Evolutionary conservation across 2,113 vertebrate species (phyloP).

Genomic region (Eretmochelys imbricata): DNA sequence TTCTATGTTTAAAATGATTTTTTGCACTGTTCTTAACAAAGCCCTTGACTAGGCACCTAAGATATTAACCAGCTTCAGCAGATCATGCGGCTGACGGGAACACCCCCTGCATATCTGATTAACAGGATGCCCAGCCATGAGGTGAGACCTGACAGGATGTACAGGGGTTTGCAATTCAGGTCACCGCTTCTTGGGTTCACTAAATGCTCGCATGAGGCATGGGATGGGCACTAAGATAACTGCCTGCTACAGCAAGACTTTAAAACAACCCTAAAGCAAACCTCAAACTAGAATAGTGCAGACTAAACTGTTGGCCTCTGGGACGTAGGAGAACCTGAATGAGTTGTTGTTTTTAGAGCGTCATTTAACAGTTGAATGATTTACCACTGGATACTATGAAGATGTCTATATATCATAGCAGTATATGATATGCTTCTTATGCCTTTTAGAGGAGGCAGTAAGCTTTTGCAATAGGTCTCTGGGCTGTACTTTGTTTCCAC

Average conservation of each 20-base stretch:
- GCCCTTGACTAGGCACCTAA: slow-evolving; percentile 94
- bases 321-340: neutral
- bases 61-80: slow-evolving; percentile 99
- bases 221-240: slow-evolving; percentile 21
- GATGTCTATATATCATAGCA: neutral
- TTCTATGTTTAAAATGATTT: slow-evolving; percentile 66
- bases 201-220: slow-evolving; percentile 49
- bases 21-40: slow-evolving; percentile 84
- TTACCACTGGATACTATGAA: neutral
- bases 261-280: neutral
- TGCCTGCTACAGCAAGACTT: neutral
- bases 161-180: slow-evolving; percentile 46
- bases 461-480: neutral
- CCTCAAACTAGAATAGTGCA: neutral
- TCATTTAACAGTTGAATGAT: neutral
- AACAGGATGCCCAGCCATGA: slow-evolving; percentile 99
- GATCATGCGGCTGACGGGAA: slow-evolving; percentile 99
- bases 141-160: slow-evolving; percentile 86
- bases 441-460: neutral
- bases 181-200: neutral
- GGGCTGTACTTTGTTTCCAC: neutral
- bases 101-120: slow-evolving; percentile 97
- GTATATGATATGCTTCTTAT: neutral
- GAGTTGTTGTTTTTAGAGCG: neutral
- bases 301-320: neutral